phyloP scores from a whole-genome alignment of 2,888 invertebrate species.

The Oscheius sp. region DNA sequence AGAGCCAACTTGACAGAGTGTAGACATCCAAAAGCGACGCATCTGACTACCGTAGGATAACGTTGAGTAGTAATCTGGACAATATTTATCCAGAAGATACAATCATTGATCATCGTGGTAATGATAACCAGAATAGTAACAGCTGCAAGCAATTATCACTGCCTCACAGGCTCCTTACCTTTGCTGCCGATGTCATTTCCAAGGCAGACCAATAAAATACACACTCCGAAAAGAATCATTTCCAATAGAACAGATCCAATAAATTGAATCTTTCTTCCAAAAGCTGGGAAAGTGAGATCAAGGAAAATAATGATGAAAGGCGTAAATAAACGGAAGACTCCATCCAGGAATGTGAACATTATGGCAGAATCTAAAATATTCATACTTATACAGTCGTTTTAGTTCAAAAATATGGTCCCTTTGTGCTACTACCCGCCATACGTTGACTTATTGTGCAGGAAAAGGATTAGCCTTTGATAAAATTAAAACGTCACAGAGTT shows the following conservation, averaged over 20 bases:
- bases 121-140: slow-evolving; percentile 60
- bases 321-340: slow-evolving; percentile 63
- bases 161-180: slow-evolving; percentile 9
- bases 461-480: background rate
- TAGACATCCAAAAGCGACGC: slow-evolving; percentile 69
- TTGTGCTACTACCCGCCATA: background rate
- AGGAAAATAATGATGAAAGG: slow-evolving; percentile 64
- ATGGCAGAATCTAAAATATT: slow-evolving; percentile 56
- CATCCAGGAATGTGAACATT: slow-evolving; percentile 65
- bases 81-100: slow-evolving; percentile 70
- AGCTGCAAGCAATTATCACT: slow-evolving; percentile 17
- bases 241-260: slow-evolving; percentile 55
- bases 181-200: slow-evolving; percentile 41
- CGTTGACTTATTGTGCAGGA: background rate
- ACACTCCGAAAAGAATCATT: slow-evolving; percentile 53
- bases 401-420: background rate
- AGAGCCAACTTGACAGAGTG: slow-evolving; percentile 63
- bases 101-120: slow-evolving; percentile 67
- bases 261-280: slow-evolving; percentile 65
- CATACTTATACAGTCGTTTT: background rate
- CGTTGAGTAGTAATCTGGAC: slow-evolving; percentile 66
- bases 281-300: slow-evolving; percentile 61
- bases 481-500: background rate
- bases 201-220: slow-evolving; percentile 55
- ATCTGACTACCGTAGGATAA: slow-evolving; percentile 70